Base-by-base conservation (phyloP, 92 coral and sea anemone species). In the Desmophyllum pertusum region DNA sequence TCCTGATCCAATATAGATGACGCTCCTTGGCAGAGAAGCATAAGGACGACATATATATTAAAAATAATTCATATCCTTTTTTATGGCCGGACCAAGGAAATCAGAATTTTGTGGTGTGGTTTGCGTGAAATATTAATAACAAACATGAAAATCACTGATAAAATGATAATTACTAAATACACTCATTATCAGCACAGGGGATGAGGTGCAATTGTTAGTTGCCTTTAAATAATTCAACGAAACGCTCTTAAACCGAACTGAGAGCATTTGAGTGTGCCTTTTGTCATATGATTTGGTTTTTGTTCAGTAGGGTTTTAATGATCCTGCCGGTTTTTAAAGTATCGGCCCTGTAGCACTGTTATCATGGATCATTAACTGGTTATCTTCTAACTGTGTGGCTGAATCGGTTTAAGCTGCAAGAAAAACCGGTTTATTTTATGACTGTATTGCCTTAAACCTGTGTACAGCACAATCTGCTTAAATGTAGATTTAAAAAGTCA, bases 101-200 rank as follows among this genome's bases (percentile, higher is more conserved):
- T 68, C 30, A n/a, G n/a, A n/a, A n/a, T n/a, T n/a, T n/a, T 45
- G 66, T 39, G 76, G 67, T 80, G 65, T n/a, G 27, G 57, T 45
- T n/a, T 67, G 46, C 38, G 38, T 80, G 17, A 80, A 80, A 80
- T 80, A 68, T 80, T 80, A 48, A 80, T 36, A 48, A 70, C 45
- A 37, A 80, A 80, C 76, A 80, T 50, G 76, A 50, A 43, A 52
- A 68, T 80, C 52, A 48, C 67, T 36, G 30, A 51, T 37, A 50
- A 50, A 37, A 33, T 30, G 31, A 48, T 46, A 51, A 80, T 68
- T 80, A 46, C 35, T n/a, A 36, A 68, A 69, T 67, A 50, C 59
- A 9, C 37, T 68, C 33, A 48, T 80, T 80, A 67, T 80, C 66
- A 15, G 36, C 43, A 4, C 35, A 46, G 45, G 29, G 30, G 51